phyloP scores from a whole-genome alignment of 2,888 invertebrate species.

The Uloborus plumipes region DNA sequence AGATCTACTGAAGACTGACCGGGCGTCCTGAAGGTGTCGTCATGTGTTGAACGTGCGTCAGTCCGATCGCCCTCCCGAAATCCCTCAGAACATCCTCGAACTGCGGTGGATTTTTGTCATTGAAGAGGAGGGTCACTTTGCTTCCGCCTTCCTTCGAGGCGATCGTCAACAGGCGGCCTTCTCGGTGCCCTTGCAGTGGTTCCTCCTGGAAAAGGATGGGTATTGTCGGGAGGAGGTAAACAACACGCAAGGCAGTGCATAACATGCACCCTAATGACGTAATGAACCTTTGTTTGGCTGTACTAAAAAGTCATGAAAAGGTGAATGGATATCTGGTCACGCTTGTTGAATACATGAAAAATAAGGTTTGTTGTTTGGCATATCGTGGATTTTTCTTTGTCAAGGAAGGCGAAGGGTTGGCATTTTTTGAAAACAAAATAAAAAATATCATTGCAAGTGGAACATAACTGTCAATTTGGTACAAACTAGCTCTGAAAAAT shows the following conservation, averaged over 20 bases:
- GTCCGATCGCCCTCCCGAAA: constrained; percentile 91
- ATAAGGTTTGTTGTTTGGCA: no score
- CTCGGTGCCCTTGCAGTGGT: constrained; percentile 16
- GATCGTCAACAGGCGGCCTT: constrained; percentile 37
- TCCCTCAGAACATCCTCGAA: constrained; percentile 95
- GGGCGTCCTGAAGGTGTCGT: constrained; percentile 92
- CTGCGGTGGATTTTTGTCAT: constrained; percentile 90
- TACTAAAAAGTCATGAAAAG: no score
- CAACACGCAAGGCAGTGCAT: not conserved
- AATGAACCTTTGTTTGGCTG: no score
- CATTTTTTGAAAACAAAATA: no score
- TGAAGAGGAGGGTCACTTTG: constrained; percentile 74
- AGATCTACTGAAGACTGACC: constrained; percentile 75
- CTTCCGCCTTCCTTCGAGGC: constrained; percentile 18
- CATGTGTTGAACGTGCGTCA: constrained; percentile 90
- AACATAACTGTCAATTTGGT: no score
- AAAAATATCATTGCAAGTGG: no score
- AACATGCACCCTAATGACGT: no score
- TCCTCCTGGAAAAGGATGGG: constrained; percentile 13
- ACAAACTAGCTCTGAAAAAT: no score
- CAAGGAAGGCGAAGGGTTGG: no score
- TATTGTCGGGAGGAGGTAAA: not conserved
- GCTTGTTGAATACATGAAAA: no score
- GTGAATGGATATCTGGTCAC: no score
- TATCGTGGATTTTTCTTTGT: no score